Percentiles rank a stretch among this genome's conserved stretches.
These are phyloP conservation scores for Thamnophis elegans DNA, from an alignment of 2,797 vertebrate genomes.

Conservation along the genomic window DNA sequence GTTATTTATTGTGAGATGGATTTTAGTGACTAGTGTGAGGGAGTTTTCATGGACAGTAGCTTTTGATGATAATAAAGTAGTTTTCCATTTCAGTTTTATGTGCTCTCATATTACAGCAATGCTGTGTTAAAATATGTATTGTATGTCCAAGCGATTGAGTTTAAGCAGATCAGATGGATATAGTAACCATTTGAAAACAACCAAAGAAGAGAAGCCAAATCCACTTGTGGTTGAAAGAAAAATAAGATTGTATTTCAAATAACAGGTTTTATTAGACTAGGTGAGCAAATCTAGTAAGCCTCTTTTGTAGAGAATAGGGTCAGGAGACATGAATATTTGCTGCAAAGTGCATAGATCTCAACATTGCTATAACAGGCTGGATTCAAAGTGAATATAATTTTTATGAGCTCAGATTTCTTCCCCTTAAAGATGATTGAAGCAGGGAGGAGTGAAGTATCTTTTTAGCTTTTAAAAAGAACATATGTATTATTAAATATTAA, in stretches of 20 bases:
- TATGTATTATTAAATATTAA: conserved; percentile 33
- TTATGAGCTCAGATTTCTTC: background rate
- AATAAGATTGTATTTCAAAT: background rate
- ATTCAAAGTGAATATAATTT: background rate
- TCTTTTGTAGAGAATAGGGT: background rate
- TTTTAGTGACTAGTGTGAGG: background rate
- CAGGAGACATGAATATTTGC: background rate
- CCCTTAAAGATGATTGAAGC: background rate
- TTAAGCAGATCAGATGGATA: background rate
- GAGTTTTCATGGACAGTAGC: background rate
- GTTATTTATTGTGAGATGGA: background rate
- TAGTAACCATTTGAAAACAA: background rate
- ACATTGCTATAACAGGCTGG: background rate
- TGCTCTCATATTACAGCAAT: background rate
- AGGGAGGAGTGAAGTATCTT: background rate
- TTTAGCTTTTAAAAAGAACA: background rate
- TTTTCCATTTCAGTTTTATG: background rate
- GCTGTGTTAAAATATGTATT: background rate
- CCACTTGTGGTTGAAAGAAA: background rate
- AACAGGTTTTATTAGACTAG: background rate
- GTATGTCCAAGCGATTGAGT: background rate
- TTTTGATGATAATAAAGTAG: background rate
- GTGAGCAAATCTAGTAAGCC: background rate
- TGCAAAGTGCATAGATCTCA: background rate
- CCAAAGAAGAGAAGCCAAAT: background rate